These are phyloP conservation scores for Lampris megalopsis DNA, from an alignment of 2,113 vertebrate genomes.

Conservation along the genomic window DNA sequence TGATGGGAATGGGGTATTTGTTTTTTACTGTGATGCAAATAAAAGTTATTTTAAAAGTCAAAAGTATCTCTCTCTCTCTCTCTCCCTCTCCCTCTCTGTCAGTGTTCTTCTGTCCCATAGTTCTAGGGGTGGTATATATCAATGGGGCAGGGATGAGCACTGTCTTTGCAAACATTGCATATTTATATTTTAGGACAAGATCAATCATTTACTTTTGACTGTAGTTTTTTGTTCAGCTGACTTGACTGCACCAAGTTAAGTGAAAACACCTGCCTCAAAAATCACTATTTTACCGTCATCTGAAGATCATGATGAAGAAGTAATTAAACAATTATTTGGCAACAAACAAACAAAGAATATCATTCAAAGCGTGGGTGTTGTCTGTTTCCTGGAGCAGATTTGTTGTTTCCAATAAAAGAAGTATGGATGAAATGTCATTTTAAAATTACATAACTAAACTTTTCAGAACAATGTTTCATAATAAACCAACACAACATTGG, in stretches of 20 bases:
- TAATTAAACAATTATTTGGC: slow-evolving; percentile 34
- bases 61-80: slow-evolving; percentile 1
- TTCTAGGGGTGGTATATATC: slow-evolving; percentile 39
- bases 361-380: background rate
- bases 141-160: slow-evolving; percentile 33
- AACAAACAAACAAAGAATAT: background rate
- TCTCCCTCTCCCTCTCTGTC: slow-evolving; percentile 20
- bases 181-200: slow-evolving; percentile 14
- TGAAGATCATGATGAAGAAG: background rate
- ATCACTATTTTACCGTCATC: slow-evolving; percentile 6
- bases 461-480: slow-evolving; percentile 10
- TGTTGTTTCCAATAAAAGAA: background rate
- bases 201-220: slow-evolving; percentile 6
- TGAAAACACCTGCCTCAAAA: background rate
- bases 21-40: background rate
- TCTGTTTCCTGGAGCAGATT: background rate
- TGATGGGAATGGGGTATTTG: background rate
- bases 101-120: background rate
- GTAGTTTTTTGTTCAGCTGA: slow-evolving; percentile 4
- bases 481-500: slow-evolving; percentile 13
- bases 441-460: slow-evolving; percentile 6
- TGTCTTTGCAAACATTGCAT: slow-evolving; percentile 31
- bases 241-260: background rate
- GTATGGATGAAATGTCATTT: background rate
- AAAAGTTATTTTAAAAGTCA: too few relatives aligned